These are phyloP conservation scores for Galeopsomyia nigrocyanea DNA, from an alignment of 2,888 invertebrate genomes.

Conservation along the genomic window DNA sequence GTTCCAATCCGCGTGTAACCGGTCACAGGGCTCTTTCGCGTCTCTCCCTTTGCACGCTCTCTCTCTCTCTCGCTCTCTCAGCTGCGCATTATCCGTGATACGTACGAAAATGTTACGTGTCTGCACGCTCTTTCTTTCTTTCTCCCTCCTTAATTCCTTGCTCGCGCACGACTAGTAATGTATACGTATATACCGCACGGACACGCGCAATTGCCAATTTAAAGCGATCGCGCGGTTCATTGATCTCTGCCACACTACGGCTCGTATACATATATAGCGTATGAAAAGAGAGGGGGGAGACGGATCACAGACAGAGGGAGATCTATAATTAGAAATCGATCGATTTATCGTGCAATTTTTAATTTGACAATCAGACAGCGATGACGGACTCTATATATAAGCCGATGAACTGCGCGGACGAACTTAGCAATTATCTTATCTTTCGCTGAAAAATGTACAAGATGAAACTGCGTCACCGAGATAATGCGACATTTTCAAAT, in stretches of 20 bases:
- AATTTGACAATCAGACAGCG: no score
- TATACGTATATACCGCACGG: no score
- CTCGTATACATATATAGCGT: no score
- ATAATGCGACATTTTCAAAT: no score
- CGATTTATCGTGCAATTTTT: no score
- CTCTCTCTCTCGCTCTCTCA: neutral
- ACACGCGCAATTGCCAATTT: slow-evolving; percentile 41
- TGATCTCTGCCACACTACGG: neutral
- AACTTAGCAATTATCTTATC: no score
- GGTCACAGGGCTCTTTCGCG: slow-evolving; percentile 56
- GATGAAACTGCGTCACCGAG: no score
- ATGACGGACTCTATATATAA: no score
- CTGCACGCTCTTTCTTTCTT: neutral
- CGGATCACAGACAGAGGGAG: no score
- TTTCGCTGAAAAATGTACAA: no score
- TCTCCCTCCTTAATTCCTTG: slow-evolving; percentile 45
- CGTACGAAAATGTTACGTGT: neutral
- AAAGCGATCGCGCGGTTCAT: slow-evolving; percentile 13
- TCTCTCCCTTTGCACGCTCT: slow-evolving; percentile 3
- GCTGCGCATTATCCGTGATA: neutral
- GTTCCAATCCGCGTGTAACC: slow-evolving; percentile 61
- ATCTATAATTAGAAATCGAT: slow-evolving; percentile 18
- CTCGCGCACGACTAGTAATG: slow-evolving; percentile 50
- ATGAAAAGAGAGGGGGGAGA: no score
- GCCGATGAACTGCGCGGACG: no score